Conservation (phyloP, 53 echinoderm and acorn worm genomes). For the Zoroaster sp. region DNA sequence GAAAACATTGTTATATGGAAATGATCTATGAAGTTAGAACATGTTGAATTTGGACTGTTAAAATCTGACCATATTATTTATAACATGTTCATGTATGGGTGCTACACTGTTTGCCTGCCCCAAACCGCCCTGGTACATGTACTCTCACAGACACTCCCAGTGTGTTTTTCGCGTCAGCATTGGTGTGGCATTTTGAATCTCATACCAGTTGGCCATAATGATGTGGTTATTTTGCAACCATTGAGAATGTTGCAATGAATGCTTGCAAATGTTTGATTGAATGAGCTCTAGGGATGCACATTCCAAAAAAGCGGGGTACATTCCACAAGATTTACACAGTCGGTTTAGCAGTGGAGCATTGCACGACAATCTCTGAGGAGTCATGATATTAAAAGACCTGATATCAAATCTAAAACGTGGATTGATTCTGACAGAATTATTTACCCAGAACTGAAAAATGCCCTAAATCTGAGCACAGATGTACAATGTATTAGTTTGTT, state of each 20-base stretch:
- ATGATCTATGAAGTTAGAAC: too few relatives aligned
- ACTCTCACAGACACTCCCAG: too few relatives aligned
- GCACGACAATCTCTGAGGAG: background rate
- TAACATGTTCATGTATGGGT: too few relatives aligned
- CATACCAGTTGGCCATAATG: too few relatives aligned
- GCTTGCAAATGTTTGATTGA: background rate
- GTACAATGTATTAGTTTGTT: too few relatives aligned
- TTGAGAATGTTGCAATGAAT: background rate
- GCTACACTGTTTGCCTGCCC: too few relatives aligned
- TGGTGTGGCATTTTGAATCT: background rate
- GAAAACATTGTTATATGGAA: too few relatives aligned
- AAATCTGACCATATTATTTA: too few relatives aligned
- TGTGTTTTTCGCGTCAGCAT: too few relatives aligned
- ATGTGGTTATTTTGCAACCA: background rate
- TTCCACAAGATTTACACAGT: background rate
- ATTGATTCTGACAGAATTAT: background rate
- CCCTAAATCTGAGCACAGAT: background rate
- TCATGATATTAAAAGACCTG: background rate
- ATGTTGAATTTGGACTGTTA: too few relatives aligned
- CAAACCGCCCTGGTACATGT: too few relatives aligned
- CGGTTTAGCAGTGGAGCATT: background rate
- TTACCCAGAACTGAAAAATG: background rate
- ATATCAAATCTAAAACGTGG: background rate
- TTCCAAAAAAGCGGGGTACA: background rate
- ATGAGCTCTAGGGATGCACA: background rate